These are phyloP conservation scores for Pseudopleuronectes americanus DNA, from an alignment of 2,797 vertebrate species.

Conservation along the genomic window DNA sequence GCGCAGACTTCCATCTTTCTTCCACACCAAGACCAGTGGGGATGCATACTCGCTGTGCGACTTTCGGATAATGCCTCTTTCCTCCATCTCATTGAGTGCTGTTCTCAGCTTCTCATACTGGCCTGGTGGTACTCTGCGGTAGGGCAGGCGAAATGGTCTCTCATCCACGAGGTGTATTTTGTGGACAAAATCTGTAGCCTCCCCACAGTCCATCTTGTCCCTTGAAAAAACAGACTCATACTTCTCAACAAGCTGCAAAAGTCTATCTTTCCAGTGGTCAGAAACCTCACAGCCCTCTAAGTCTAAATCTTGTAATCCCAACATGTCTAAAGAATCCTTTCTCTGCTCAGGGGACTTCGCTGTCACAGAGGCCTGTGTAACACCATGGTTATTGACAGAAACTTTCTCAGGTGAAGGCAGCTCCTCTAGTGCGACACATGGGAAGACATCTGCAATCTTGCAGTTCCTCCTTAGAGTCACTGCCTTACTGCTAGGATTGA, in stretches of 20 bases:
- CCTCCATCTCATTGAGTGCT: background rate
- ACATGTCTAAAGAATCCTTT: too few species aligned
- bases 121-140: background rate
- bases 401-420: too few species aligned
- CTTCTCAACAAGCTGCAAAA: background rate
- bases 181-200: background rate
- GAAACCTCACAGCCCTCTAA: constrained; percentile 1
- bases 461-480: too few species aligned
- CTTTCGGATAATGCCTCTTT: background rate
- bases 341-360: too few species aligned
- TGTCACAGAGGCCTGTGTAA: too few species aligned
- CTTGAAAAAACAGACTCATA: constrained; percentile 5
- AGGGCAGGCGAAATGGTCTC: constrained; percentile 5
- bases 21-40: background rate
- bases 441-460: too few species aligned
- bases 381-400: too few species aligned
- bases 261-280: background rate
- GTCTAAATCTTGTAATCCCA: background rate
- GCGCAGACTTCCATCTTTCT: background rate
- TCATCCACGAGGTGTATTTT: background rate
- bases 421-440: too few species aligned
- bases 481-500: too few species aligned
- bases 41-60: background rate
- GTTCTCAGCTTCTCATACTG: constrained; percentile 14
- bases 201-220: constrained; percentile 5